Percentiles rank a stretch among this genome's conserved stretches.
Conservation (phyloP, 2,888 invertebrate species). For the Apocheima hispidaria region DNA sequence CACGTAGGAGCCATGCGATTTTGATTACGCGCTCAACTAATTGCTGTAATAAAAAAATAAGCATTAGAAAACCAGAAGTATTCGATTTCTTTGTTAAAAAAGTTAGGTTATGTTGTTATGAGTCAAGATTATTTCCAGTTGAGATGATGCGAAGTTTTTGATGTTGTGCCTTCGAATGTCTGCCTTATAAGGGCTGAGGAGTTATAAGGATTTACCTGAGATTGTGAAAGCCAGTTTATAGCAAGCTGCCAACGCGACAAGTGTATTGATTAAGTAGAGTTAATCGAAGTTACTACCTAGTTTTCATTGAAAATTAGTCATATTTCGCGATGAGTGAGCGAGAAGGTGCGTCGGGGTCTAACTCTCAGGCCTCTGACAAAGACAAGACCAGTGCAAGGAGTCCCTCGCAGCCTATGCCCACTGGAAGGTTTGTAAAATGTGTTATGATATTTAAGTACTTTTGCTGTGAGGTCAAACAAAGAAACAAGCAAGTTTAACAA, state of each 20-base stretch:
- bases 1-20: slow-evolving; percentile 23
- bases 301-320: not conserved
- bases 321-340: slow-evolving; percentile 70
- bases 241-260: slow-evolving; percentile 35
- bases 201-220: slow-evolving; percentile 52
- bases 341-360: slow-evolving; percentile 67
- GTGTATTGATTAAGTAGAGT: not conserved
- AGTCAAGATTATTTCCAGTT: slow-evolving; percentile 62
- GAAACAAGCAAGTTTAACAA: no score
- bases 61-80: slow-evolving; percentile 26
- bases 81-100: slow-evolving; percentile 53
- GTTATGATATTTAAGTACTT: no score
- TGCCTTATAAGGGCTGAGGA: slow-evolving; percentile 73
- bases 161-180: slow-evolving; percentile 59
- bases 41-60: slow-evolving; percentile 7
- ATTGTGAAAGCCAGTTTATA: slow-evolving; percentile 55
- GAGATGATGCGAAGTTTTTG: slow-evolving; percentile 69
- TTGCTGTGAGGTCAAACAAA: no score
- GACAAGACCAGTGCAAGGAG: slow-evolving; percentile 53
- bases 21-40: not conserved
- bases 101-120: slow-evolving; percentile 74
- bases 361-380: slow-evolving; percentile 63
- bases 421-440: no score
- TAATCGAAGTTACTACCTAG: not conserved
- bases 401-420: slow-evolving; percentile 68